Conservation (phyloP, 2,113 vertebrate species). For the Thalassarche chlororhynchos region DNA sequence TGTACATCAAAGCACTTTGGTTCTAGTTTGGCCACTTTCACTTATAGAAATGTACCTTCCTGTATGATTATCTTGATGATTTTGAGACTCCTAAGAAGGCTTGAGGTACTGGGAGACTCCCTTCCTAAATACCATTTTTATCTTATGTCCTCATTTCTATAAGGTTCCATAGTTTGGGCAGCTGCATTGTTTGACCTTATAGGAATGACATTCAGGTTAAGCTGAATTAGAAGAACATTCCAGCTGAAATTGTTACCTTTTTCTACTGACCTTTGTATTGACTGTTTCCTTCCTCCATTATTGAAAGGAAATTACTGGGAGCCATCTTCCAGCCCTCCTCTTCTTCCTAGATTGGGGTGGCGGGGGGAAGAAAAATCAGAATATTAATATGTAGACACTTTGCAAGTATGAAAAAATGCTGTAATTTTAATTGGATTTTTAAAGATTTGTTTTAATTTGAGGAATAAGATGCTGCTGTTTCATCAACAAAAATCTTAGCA, state of each 20-base stretch:
- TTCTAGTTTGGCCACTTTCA: background rate
- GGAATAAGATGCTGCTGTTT: background rate
- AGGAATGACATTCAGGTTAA: background rate
- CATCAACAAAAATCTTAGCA: background rate
- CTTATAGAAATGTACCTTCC: background rate
- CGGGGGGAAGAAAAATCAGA: background rate
- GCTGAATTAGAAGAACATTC: background rate
- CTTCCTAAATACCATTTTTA: background rate
- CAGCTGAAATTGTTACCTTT: background rate
- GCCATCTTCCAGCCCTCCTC: slow-evolving; percentile 84
- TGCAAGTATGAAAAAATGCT: background rate
- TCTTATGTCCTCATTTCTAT: background rate
- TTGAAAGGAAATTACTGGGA: slow-evolving; percentile 84
- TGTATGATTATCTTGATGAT: background rate
- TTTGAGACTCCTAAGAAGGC: background rate
- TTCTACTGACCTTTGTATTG: slow-evolving; percentile 80
- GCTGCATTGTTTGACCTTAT: background rate
- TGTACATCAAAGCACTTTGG: background rate
- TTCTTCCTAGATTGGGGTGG: slow-evolving; percentile 65
- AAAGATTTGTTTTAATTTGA: background rate
- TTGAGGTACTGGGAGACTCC: background rate
- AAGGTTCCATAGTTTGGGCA: background rate
- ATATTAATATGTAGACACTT: background rate
- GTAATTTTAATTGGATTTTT: background rate
- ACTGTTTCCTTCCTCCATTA: slow-evolving; percentile 76